These are phyloP conservation scores for Mythimna loreyi DNA, from an alignment of 2,888 invertebrate species.

Conservation along the genomic window DNA sequence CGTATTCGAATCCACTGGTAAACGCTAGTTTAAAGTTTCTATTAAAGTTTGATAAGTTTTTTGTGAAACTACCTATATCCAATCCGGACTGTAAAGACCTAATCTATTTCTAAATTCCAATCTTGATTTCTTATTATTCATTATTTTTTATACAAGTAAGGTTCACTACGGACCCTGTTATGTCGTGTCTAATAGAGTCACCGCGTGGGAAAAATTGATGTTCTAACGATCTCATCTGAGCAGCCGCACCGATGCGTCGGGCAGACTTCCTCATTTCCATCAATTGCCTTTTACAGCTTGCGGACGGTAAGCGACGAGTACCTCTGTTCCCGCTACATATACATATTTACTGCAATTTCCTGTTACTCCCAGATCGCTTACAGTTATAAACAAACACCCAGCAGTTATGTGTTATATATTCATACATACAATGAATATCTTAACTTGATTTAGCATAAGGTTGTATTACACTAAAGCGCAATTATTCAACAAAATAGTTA, in stretches of 20 bases:
- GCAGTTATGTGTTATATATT: neutral
- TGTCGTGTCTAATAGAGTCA: neutral
- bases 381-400: neutral
- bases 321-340: neutral
- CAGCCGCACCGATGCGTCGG: neutral
- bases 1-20: no score
- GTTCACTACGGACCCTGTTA: no score
- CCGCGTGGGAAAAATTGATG: constrained; percentile 21
- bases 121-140: neutral
- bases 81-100: no score
- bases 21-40: no score
- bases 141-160: neutral
- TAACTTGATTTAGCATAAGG: neutral
- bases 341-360: constrained; percentile 18
- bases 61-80: no score
- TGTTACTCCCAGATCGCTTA: constrained; percentile 29
- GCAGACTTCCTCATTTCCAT: constrained; percentile 42
- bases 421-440: neutral
- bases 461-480: neutral
- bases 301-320: neutral
- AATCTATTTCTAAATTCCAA: neutral
- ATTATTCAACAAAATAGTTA: neutral
- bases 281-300: constrained; percentile 22
- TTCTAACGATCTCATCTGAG: constrained; percentile 16
- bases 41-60: no score